Conservation (phyloP, 2,113 vertebrate species). For the Oncorhynchus keta region DNA sequence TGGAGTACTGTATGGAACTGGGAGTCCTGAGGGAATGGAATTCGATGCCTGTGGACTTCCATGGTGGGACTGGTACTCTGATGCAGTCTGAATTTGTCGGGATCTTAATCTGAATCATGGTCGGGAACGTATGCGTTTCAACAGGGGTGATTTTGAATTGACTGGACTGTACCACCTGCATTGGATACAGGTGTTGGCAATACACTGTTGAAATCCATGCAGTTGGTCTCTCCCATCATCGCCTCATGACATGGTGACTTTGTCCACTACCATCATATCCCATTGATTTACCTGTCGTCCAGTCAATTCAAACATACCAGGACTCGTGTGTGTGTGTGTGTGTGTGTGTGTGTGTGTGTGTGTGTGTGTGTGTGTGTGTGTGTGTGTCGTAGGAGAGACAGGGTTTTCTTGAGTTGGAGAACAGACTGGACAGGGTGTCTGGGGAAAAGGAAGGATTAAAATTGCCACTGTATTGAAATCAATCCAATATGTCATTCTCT, state of each 20-base stretch:
- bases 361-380: not conserved
- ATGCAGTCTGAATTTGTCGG: constrained; percentile 4
- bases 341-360: not conserved
- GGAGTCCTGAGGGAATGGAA: constrained; percentile 11
- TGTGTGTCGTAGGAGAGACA: constrained; percentile 43
- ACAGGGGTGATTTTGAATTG: constrained; percentile 27
- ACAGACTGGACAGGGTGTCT: constrained; percentile 26
- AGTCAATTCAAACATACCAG: constrained; percentile 41
- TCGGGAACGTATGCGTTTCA: constrained; percentile 35
- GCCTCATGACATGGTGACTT: constrained; percentile 12
- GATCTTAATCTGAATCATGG: constrained; percentile 13
- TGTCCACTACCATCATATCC: constrained; percentile 35
- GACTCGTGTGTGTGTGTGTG: constrained; percentile 41
- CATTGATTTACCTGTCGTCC: constrained; percentile 49
- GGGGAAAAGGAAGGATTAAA: constrained; percentile 69
- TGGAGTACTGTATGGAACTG: constrained; percentile 6
- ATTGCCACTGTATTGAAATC: constrained; percentile 77
- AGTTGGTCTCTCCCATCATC: not conserved
- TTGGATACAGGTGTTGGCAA: constrained; percentile 30
- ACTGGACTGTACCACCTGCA: constrained; percentile 32
- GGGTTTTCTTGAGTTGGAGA: constrained; percentile 62
- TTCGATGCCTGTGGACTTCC: constrained; percentile 10
- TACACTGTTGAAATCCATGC: constrained; percentile 46
- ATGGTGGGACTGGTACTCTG: not conserved
- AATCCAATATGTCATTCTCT: constrained; percentile 71